A percentile compares a stretch with the other conserved stretches of the same genome.
Conservation (phyloP, 1,140 invertebrate species). For the Sarcophaga peregrina region DNA sequence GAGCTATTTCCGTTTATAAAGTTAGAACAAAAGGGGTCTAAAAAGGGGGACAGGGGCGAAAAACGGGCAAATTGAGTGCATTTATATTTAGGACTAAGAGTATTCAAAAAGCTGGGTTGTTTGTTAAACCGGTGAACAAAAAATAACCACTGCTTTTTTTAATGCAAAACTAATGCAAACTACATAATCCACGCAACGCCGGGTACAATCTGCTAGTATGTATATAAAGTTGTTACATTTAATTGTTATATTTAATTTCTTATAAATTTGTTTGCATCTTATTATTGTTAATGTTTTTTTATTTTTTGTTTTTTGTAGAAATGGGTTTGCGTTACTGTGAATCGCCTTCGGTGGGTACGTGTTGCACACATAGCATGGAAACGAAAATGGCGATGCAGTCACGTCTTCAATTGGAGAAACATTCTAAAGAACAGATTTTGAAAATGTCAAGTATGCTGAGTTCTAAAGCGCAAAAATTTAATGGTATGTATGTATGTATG, state of each 20-base stretch:
- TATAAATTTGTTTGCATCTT: conserved; percentile 18
- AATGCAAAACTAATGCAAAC: too few species aligned
- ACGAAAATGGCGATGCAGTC: conserved; percentile 62
- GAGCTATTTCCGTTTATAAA: too few species aligned
- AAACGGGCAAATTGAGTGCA: too few species aligned
- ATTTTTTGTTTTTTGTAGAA: conserved; percentile 51
- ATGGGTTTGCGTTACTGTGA: conserved; percentile 63
- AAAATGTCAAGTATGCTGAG: conserved; percentile 67
- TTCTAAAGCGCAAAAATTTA: conserved; percentile 68
- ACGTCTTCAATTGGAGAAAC: conserved; percentile 59
- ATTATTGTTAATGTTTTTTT: conserved; percentile 36
- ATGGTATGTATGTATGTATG: conserved; percentile 65
- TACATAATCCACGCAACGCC: too few species aligned
- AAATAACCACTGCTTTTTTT: too few species aligned
- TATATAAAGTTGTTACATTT: too few species aligned
- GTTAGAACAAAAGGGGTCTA: too few species aligned
- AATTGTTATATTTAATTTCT: background rate
- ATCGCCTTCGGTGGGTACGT: conserved; percentile 61
- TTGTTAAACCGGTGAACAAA: too few species aligned
- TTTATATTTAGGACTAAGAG: too few species aligned
- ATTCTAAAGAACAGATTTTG: conserved; percentile 65
- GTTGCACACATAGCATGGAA: conserved; percentile 65
- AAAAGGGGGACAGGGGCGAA: too few species aligned
- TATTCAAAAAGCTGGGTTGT: too few species aligned
- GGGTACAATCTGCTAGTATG: too few species aligned